Conservation (phyloP, 2,888 invertebrate genomes). For the Hydroisotoma schaefferi region DNA sequence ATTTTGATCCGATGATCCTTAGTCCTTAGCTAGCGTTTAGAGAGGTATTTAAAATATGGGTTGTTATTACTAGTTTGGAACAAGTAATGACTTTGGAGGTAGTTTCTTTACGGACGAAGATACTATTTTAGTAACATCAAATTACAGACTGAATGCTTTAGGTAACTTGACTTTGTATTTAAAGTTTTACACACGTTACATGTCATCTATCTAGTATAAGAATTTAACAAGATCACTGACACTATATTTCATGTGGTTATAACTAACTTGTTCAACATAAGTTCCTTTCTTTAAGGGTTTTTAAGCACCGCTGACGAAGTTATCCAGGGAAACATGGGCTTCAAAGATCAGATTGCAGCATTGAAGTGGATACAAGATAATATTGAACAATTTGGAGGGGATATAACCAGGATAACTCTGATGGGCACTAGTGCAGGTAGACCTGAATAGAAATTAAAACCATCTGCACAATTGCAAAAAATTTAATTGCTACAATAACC, state of each 20-base stretch:
- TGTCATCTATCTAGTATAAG: neutral
- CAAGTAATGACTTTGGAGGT: conserved; percentile 28
- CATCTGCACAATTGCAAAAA: too few species aligned
- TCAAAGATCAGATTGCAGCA: conserved; percentile 34
- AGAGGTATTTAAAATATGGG: neutral
- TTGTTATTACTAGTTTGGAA: conserved; percentile 15
- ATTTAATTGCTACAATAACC: too few species aligned
- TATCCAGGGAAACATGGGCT: conserved; percentile 40
- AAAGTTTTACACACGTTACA: too few species aligned
- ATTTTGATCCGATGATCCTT: neutral
- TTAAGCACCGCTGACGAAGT: conserved; percentile 40
- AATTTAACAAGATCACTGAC: neutral
- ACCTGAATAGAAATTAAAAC: too few species aligned
- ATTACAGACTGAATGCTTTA: conserved; percentile 33
- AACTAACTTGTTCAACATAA: too few species aligned
- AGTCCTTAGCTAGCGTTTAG: neutral
- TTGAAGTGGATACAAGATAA: conserved; percentile 28
- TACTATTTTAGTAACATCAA: conserved; percentile 26
- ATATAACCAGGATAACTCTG: conserved; percentile 14
- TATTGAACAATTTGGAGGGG: conserved; percentile 24
- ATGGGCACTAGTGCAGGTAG: conserved; percentile 23
- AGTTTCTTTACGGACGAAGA: conserved; percentile 30
- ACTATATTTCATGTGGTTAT: too few species aligned
- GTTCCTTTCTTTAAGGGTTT: conserved; percentile 29
- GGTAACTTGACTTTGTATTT: too few species aligned